Conservation (phyloP, 2,797 vertebrate genomes). For the Channa striata region DNA sequence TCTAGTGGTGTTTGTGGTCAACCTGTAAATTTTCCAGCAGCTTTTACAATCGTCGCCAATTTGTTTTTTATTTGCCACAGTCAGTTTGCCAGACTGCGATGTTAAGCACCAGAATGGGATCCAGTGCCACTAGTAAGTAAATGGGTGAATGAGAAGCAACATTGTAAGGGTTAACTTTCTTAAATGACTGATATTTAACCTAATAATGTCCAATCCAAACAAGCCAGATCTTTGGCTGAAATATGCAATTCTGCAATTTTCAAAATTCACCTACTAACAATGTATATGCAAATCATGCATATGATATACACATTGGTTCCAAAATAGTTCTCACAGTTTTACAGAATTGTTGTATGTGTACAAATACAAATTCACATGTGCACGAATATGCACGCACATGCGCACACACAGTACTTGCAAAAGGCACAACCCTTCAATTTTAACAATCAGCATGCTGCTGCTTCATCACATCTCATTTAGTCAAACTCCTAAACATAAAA, state of each 20-base stretch:
- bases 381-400: neutral
- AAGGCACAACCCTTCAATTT: conserved; percentile 34
- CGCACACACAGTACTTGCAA: neutral
- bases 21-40: no score
- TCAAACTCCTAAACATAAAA: conserved; percentile 46
- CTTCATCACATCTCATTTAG: conserved; percentile 49
- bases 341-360: neutral
- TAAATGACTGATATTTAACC: no score
- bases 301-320: neutral
- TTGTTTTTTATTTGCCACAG: no score
- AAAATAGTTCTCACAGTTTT: neutral
- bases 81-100: no score
- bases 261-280: neutral
- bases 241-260: neutral
- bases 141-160: neutral
- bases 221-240: neutral
- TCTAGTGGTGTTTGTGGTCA: no score
- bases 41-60: no score
- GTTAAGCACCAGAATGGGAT: no score
- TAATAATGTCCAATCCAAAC: no score
- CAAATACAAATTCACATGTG: neutral
- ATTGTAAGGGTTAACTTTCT: no score
- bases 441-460: conserved; percentile 13
- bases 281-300: neutral
- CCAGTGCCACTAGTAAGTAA: no score